These are phyloP conservation scores for Toxotes lorentzi DNA, from an alignment of 2,797 vertebrate species.

Conservation along the genomic window DNA sequence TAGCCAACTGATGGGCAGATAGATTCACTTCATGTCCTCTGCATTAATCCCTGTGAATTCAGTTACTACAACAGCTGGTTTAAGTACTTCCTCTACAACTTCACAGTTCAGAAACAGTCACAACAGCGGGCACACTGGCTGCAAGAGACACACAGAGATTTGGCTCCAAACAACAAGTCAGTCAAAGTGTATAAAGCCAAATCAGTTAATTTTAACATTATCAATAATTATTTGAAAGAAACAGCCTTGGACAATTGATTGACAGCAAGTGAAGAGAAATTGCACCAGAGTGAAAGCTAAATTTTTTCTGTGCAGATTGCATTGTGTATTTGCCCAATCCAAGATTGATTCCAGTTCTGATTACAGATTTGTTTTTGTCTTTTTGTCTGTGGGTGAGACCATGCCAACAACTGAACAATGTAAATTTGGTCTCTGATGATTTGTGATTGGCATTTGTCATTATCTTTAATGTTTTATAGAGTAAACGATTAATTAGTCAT, in stretches of 20 bases:
- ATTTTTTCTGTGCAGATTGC: not conserved
- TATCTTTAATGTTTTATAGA: not conserved
- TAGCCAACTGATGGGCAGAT: conserved; percentile 10
- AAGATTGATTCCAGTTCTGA: not conserved
- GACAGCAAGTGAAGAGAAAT: not conserved
- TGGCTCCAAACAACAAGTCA: not conserved
- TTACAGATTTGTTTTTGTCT: not conserved
- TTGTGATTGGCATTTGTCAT: not conserved
- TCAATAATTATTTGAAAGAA: not conserved
- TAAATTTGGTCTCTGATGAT: not conserved
- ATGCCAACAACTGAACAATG: not conserved
- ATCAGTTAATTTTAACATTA: not conserved
- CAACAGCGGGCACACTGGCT: not conserved
- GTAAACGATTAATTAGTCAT: too few species aligned
- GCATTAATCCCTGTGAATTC: conserved; percentile 18
- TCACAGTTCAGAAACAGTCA: conserved; percentile 7
- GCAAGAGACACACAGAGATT: not conserved
- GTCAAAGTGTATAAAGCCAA: not conserved
- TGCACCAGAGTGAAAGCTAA: not conserved
- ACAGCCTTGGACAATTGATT: not conserved
- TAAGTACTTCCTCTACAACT: conserved; percentile 15
- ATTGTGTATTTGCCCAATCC: not conserved
- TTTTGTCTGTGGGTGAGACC: not conserved
- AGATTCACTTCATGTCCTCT: not conserved
- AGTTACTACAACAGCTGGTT: conserved; percentile 32